These are phyloP conservation scores for Anguilla rostrata DNA, from an alignment of 2,113 vertebrate genomes.

Conservation along the genomic window DNA sequence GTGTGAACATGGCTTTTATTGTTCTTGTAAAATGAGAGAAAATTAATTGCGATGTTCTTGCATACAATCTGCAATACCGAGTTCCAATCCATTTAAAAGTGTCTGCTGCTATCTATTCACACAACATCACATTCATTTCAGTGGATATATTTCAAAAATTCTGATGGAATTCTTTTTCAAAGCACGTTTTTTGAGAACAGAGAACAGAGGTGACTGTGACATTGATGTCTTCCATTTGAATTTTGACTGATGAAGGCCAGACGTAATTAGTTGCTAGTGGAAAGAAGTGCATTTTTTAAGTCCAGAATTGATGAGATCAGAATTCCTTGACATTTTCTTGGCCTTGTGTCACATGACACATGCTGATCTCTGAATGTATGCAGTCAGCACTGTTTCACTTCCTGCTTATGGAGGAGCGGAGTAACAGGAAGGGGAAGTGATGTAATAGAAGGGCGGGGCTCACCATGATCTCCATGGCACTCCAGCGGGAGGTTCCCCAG, in stretches of 20 bases:
- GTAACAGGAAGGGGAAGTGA: neutral
- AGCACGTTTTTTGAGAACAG: neutral
- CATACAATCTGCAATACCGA: neutral
- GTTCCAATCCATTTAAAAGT: too few species aligned
- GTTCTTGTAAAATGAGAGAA: neutral
- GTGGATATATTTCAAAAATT: too few species aligned
- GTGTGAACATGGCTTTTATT: neutral
- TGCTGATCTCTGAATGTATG: too few species aligned
- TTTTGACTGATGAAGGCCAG: neutral
- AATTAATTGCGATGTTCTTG: neutral
- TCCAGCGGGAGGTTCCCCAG: constrained; percentile 83
- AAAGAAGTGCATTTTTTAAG: neutral
- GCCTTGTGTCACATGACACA: neutral
- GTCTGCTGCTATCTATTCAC: too few species aligned
- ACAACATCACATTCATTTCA: too few species aligned
- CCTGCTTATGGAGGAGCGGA: neutral
- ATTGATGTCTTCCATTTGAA: neutral
- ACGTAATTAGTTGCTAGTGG: neutral
- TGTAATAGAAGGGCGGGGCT: constrained; percentile 56
- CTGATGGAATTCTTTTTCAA: neutral
- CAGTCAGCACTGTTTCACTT: neutral
- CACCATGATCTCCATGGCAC: constrained; percentile 85
- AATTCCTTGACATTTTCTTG: neutral
- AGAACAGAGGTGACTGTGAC: neutral
- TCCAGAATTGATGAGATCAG: neutral